These are phyloP conservation scores for Phasia obesa DNA, from an alignment of 2,888 invertebrate genomes.

Conservation along the genomic window DNA sequence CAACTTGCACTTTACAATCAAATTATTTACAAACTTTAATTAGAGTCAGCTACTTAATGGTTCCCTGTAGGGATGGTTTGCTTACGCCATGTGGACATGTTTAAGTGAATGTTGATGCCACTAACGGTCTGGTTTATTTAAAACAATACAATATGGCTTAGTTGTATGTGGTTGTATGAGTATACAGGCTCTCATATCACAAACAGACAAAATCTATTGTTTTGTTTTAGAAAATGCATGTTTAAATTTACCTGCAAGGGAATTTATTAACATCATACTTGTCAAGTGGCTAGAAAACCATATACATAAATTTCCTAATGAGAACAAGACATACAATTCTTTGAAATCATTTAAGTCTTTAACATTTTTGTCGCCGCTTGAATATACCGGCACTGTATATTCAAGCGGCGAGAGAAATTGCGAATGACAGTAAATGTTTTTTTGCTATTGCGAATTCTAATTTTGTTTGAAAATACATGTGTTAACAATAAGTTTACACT, in stretches of 20 bases:
- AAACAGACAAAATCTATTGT: conserved; percentile 3
- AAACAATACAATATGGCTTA: neutral
- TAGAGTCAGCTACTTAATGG: conserved; percentile 50
- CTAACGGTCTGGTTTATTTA: conserved; percentile 27
- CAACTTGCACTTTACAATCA: conserved; percentile 48
- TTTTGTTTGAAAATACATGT: no score
- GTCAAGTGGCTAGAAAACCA: neutral
- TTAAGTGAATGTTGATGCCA: conserved; percentile 10
- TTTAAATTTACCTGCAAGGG: neutral
- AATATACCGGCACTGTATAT: no score
- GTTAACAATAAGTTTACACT: no score
- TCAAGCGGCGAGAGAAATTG: no score
- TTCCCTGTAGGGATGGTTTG: conserved; percentile 28
- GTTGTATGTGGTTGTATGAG: neutral
- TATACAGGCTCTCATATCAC: neutral
- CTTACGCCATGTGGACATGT: neutral
- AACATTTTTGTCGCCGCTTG: no score
- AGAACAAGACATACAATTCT: neutral
- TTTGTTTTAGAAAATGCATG: neutral
- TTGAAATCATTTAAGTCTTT: no score
- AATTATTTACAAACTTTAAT: conserved; percentile 60
- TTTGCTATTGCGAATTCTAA: no score
- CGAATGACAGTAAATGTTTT: no score
- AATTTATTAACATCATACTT: neutral
- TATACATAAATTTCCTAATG: conserved; percentile 20